Percentiles rank a stretch among this genome's conserved stretches.
These are phyloP conservation scores for Idris sp. DNA, from an alignment of 1,140 invertebrate species.

Conservation along the genomic window DNA sequence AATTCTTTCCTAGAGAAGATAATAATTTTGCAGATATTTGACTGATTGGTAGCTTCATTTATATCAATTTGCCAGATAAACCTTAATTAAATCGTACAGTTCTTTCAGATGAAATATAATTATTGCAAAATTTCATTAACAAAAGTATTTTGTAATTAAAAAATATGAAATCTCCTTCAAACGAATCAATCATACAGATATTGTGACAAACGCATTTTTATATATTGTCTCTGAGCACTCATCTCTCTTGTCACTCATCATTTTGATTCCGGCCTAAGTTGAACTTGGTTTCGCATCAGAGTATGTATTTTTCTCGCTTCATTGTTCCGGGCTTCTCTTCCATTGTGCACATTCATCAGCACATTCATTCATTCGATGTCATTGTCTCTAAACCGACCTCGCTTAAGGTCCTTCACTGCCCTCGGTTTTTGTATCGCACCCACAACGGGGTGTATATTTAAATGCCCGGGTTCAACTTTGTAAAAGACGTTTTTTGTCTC, in stretches of 20 bases:
- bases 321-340: conserved; percentile 72
- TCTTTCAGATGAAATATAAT: too few species aligned
- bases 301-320: conserved; percentile 73
- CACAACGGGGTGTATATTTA: conserved; percentile 62
- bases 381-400: conserved; percentile 74
- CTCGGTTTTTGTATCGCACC: conserved; percentile 65
- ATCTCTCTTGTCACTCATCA: conserved; percentile 35
- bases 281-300: conserved; percentile 65
- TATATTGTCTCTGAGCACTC: conserved; percentile 45
- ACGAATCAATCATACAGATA: conserved; percentile 48
- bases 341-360: conserved; percentile 76
- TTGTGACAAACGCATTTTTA: conserved; percentile 47
- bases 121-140: too few species aligned
- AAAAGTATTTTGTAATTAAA: too few species aligned
- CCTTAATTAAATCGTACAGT: too few species aligned
- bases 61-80: neutral
- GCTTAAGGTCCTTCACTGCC: conserved; percentile 67
- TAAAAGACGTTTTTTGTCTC: conserved; percentile 46
- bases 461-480: conserved; percentile 43
- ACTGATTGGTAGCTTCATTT: neutral
- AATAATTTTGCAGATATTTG: too few species aligned
- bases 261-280: conserved; percentile 52
- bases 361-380: conserved; percentile 74
- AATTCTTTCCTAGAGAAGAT: conserved; percentile 15
- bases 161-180: too few species aligned